A percentile compares a stretch with the other conserved stretches of the same genome.
Evolutionary conservation across 2,113 vertebrate species (phyloP).

Genomic region (Empidonax traillii): DNA sequence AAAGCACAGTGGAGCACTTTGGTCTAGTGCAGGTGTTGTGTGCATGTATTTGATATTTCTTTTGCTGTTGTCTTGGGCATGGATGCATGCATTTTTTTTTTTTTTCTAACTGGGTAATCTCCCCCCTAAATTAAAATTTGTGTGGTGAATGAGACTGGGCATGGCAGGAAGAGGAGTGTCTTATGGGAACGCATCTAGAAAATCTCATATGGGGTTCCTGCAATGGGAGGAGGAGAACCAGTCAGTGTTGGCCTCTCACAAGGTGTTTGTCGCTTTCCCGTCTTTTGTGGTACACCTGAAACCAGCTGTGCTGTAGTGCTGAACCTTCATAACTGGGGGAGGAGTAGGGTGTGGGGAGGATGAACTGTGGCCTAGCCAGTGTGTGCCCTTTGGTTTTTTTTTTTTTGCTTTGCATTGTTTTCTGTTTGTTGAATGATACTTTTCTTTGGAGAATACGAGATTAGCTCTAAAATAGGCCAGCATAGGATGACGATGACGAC

Average conservation of each 20-base stretch:
- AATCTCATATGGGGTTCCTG: neutral
- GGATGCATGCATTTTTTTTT: neutral
- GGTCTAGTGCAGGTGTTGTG: neutral
- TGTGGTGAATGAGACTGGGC: neutral
- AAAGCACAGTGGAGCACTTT: neutral
- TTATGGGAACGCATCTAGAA: neutral
- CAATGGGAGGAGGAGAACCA: neutral
- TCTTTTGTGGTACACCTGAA: neutral
- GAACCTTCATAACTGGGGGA: neutral
- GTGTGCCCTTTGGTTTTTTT: too few species aligned
- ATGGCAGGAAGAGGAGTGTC: neutral
- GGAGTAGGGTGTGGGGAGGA: neutral
- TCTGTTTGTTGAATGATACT: neutral
- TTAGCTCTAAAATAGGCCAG: conserved; percentile 25
- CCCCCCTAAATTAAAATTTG: neutral
- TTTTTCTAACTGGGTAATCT: neutral
- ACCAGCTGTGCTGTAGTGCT: neutral
- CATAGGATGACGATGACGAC: neutral
- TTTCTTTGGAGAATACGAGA: neutral
- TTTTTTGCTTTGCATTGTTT: neutral
- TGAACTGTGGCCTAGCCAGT: neutral
- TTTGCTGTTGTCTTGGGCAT: neutral
- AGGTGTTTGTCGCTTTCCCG: neutral
- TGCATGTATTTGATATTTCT: neutral
- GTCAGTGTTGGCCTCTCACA: neutral